Percentiles rank a stretch among this genome's conserved stretches.
These are phyloP conservation scores for Coronaproctus castanopsis DNA, from an alignment of 2,888 invertebrate species.

Conservation along the genomic window DNA sequence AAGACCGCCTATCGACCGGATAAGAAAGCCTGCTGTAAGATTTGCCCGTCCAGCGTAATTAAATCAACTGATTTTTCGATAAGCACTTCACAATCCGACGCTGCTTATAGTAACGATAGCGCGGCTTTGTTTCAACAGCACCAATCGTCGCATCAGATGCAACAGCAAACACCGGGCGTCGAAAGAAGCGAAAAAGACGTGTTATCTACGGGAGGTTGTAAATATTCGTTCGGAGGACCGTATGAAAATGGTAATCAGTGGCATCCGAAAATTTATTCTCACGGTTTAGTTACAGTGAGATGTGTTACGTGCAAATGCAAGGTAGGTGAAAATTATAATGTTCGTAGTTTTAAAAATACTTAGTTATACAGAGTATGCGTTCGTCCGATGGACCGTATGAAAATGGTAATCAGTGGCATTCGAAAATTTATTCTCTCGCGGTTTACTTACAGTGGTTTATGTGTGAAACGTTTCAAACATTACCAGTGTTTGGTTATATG, in stretches of 20 bases:
- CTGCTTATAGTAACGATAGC: conserved; percentile 12
- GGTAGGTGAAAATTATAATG: conserved; percentile 33
- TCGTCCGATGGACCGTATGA: conserved; percentile 39
- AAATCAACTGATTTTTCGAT: conserved; percentile 18
- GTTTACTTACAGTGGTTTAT: conserved; percentile 45
- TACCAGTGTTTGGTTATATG: no score
- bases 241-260: conserved; percentile 55
- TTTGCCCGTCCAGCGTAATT: conserved; percentile 36
- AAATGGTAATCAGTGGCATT: conserved; percentile 70
- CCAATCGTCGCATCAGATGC: neutral
- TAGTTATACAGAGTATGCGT: conserved; percentile 38
- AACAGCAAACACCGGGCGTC: conserved; percentile 8
- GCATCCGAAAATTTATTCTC: conserved; percentile 69
- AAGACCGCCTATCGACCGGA: conserved; percentile 49
- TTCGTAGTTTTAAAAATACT: conserved; percentile 1
- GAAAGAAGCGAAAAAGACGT: conserved; percentile 40
- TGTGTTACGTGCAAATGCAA: conserved; percentile 81
- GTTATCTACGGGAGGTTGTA: conserved; percentile 60
- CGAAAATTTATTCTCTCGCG: conserved; percentile 66
- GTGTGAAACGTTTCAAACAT: no score
- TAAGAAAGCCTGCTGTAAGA: conserved; percentile 59
- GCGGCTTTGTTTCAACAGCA: conserved; percentile 17
- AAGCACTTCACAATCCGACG: conserved; percentile 8
- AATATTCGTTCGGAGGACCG: conserved; percentile 43
- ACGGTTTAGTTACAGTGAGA: conserved; percentile 40